Conservation (phyloP, 2,113 vertebrate species). For the Malurus alboscapulatus region DNA sequence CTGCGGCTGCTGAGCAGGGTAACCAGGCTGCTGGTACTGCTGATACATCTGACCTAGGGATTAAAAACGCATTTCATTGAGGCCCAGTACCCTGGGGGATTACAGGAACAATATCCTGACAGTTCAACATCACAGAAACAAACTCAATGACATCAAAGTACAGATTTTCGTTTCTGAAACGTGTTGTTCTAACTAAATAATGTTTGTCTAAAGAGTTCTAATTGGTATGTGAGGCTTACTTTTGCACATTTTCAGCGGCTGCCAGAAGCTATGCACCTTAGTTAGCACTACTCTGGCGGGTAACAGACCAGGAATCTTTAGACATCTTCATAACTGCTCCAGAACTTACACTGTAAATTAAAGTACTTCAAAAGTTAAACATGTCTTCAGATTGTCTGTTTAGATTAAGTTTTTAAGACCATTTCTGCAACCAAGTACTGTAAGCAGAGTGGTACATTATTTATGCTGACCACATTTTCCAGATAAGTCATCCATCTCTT, state of each 20-base stretch:
- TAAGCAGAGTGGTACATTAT: slow-evolving; percentile 12
- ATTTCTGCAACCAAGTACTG: slow-evolving; percentile 4
- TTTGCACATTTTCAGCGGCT: neutral
- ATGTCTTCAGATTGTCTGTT: neutral
- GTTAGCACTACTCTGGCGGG: neutral
- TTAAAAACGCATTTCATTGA: neutral
- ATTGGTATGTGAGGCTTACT: fast-evolving
- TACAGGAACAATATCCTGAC: neutral
- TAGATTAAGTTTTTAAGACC: neutral
- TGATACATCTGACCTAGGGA: slow-evolving; percentile 92
- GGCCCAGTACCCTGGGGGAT: neutral
- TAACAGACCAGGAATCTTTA: neutral
- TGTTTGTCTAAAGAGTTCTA: neutral
- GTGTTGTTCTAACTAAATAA: neutral
- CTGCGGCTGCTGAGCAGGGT: slow-evolving; percentile 85
- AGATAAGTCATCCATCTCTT: neutral
- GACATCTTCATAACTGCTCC: neutral
- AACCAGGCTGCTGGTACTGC: slow-evolving; percentile 92
- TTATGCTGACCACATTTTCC: slow-evolving; percentile 31
- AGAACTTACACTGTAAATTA: neutral
- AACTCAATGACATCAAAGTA: neutral
- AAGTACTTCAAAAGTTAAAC: slow-evolving; percentile 17
- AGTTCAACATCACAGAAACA: neutral
- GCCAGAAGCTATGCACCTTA: neutral
- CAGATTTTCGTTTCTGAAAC: neutral